phyloP scores from a whole-genome alignment of 2,888 invertebrate species.

The Apoda limacodes region DNA sequence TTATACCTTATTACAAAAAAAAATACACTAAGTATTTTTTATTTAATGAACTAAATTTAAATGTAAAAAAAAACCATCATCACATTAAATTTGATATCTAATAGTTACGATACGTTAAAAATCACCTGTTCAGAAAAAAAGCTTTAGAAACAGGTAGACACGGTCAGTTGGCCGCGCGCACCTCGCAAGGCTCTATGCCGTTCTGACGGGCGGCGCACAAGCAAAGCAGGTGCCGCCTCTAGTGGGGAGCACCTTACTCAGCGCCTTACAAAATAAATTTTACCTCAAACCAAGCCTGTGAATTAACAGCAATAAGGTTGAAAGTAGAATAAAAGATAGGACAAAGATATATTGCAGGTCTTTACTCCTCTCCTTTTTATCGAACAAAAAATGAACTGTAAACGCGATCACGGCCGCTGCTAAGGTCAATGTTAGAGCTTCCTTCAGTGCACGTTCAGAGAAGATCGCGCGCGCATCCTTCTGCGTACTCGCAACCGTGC shows the following conservation, averaged over 20 bases:
- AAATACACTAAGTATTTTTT: too few species aligned
- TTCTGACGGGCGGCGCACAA: conserved; percentile 60
- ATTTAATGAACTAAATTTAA: too few species aligned
- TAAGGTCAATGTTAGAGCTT: conserved; percentile 71
- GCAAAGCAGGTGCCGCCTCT: conserved; percentile 62
- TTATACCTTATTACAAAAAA: too few species aligned
- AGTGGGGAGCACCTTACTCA: conserved; percentile 66
- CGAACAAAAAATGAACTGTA: conserved; percentile 71
- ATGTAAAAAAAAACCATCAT: too few species aligned
- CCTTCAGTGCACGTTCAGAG: conserved; percentile 68
- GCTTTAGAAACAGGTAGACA: conserved; percentile 36
- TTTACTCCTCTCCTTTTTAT: conserved; percentile 71
- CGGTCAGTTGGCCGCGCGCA: conserved; percentile 47
- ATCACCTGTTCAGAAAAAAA: too few species aligned
- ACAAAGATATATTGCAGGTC: too few species aligned
- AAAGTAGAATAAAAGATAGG: conserved; percentile 15
- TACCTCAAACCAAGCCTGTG: too few species aligned
- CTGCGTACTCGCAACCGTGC: conserved; percentile 34
- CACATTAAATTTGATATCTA: too few species aligned
- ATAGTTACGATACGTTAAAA: too few species aligned
- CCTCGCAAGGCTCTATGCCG: conserved; percentile 41
- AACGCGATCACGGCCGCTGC: conserved; percentile 70
- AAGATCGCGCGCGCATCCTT: conserved; percentile 64
- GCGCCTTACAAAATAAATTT: conserved; percentile 50
- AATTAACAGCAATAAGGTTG: conserved; percentile 23